Evolutionary conservation across 2,113 vertebrate genomes (phyloP), one percentile per base, ranked within the genome.

Genomic region (Microtus montanus): DNA sequence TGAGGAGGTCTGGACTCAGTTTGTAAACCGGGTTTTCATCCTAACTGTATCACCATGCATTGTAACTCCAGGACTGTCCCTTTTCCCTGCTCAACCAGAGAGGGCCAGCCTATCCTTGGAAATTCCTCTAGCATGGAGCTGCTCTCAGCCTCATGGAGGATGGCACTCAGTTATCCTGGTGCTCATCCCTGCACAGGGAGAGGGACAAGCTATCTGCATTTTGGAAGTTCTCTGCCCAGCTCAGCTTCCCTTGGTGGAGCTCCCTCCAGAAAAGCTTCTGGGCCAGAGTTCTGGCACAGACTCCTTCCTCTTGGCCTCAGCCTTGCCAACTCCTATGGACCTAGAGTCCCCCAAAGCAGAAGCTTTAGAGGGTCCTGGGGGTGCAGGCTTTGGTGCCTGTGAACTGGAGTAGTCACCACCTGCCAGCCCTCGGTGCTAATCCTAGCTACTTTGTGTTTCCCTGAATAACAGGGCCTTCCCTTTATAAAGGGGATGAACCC

Each of bases 401-500:
- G 63, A 9, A 66, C 52, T 24, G n/a, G 44, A 44, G 26, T 11
- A 13, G 12, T 74, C 70, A 14, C 7, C 38, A 9, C 13, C 14
- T 44, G 2, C 17, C 38, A 14, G 19, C 24, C 35, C 5, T 6
- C 4, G 14, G 5, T 10, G 61, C 2, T 2, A 52, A n/a, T n/a
- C 80, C 47, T 2, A 44, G 66, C 17, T 5, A 3, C 41, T 17
- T 75, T 7, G 17, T 24, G 4, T 44, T 10, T 61, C 15, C 7
- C 84, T 80, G 33, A 74, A 58, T 38, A 1, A 0, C 2, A 30
- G 54, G 64, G 0, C 0, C 22, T 7, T 11, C 30, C 12, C 35
- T n/a, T 35, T 54, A n/a, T 24, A 33, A 4, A 0, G 0, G 22
- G 41, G 33, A 19, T 17, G 13, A 8, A 17, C 2, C 1, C 2